Percentiles rank a stretch among this genome's conserved stretches.
Conservation (phyloP, 1,140 invertebrate species). For the Teleopsis dalmanni region DNA sequence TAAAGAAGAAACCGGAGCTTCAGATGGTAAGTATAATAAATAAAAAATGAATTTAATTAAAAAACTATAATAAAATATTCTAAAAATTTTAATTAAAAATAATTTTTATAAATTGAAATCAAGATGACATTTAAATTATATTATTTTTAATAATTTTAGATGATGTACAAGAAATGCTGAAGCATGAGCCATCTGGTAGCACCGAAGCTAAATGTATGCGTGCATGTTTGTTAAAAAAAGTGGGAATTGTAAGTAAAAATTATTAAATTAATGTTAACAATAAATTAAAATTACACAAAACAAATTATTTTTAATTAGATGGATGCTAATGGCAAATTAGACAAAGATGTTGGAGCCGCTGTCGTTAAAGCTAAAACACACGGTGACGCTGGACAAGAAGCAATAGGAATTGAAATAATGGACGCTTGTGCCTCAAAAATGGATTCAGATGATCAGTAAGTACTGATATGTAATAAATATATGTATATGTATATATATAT, state of each 20-base stretch:
- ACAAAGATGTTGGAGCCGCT: no score
- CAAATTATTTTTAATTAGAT: no score
- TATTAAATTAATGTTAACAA: background rate
- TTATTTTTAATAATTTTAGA: conserved; percentile 3
- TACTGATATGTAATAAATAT: no score
- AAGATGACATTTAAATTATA: background rate
- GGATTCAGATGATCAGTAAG: no score
- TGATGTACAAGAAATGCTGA: conserved; percentile 6
- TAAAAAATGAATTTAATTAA: background rate
- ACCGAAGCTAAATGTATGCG: conserved; percentile 11
- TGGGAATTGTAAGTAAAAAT: conserved; percentile 7
- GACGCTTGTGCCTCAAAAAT: no score
- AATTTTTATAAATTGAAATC: background rate
- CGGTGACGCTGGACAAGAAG: no score
- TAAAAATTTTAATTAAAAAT: background rate
- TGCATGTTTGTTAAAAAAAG: conserved; percentile 8
- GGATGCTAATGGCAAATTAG: no score
- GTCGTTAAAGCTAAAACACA: no score
- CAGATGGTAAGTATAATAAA: conserved; percentile 9
- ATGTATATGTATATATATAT: no score
- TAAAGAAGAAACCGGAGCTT: conserved; percentile 10
- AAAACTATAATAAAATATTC: background rate
- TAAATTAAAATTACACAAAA: no score
- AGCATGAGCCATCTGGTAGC: conserved; percentile 1
- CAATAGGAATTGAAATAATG: no score